These are phyloP conservation scores for Brevimyrus niger DNA, from an alignment of 2,113 vertebrate species.

Conservation along the genomic window DNA sequence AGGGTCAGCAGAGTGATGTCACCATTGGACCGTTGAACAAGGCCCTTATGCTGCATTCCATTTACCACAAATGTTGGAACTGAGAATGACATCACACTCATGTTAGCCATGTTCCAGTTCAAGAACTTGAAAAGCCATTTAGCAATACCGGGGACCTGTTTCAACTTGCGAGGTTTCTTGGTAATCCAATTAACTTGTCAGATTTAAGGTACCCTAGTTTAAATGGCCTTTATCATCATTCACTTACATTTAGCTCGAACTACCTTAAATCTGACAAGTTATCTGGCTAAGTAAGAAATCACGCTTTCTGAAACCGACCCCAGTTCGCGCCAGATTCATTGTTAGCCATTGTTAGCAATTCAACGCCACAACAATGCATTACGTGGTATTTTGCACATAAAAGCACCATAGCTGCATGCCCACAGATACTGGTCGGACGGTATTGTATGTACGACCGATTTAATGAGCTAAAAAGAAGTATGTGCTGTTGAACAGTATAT, in stretches of 20 bases:
- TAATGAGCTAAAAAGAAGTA: background rate
- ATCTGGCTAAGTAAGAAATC: background rate
- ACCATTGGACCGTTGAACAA: background rate
- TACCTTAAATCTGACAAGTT: background rate
- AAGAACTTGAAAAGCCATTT: background rate
- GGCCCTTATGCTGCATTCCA: background rate
- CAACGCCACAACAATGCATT: background rate
- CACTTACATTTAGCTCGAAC: background rate
- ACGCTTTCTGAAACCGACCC: background rate
- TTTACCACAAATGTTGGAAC: background rate
- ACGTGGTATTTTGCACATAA: background rate
- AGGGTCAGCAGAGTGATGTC: background rate
- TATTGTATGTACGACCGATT: background rate
- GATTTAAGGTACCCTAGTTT: background rate
- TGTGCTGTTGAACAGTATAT: background rate
- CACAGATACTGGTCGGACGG: background rate
- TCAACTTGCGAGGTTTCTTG: background rate
- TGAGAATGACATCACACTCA: background rate
- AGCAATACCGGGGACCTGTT: background rate
- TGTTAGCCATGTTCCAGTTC: background rate
- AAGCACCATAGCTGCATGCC: background rate
- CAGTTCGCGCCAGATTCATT: background rate
- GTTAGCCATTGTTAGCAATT: background rate
- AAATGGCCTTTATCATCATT: background rate
- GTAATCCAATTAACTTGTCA: background rate